phyloP scores from a whole-genome alignment of 2,888 invertebrate genomes.

The Myathropa florea region DNA sequence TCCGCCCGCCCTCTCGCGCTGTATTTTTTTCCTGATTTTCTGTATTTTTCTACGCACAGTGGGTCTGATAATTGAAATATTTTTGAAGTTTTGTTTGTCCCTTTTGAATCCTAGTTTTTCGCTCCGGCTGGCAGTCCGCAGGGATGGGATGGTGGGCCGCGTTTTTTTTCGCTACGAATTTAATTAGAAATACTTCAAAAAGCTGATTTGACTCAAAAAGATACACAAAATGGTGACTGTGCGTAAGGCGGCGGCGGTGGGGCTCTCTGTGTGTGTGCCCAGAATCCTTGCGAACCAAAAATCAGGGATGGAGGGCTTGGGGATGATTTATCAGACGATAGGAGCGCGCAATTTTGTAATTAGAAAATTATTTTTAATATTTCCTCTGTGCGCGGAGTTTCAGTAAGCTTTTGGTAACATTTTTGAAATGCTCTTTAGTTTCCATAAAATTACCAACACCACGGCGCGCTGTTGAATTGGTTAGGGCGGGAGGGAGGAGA shows the following conservation, averaged over 20 bases:
- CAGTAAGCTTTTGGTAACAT: not conserved
- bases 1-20: conserved; percentile 2
- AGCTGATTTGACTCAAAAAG: conserved; percentile 34
- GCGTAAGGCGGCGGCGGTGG: not conserved
- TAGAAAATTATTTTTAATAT: conserved; percentile 54
- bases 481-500: not conserved
- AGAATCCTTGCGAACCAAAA: not conserved
- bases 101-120: not conserved
- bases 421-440: conserved; percentile 35
- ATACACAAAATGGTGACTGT: not conserved
- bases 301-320: not conserved
- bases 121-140: not conserved
- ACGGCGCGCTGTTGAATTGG: not conserved
- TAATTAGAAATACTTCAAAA: conserved; percentile 60
- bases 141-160: not conserved
- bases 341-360: conserved; percentile 44
- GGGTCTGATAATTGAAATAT: conserved; percentile 46
- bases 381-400: conserved; percentile 5
- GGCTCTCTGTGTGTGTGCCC: not conserved
- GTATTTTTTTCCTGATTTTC: not conserved
- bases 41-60: conserved; percentile 19
- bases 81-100: conserved; percentile 10
- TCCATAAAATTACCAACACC: conserved; percentile 14
- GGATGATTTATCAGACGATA: conserved; percentile 30
- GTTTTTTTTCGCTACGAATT: conserved; percentile 43